Base-by-base conservation (phyloP, 2,888 invertebrate species). In the Ommatoiulus sabulosus region DNA sequence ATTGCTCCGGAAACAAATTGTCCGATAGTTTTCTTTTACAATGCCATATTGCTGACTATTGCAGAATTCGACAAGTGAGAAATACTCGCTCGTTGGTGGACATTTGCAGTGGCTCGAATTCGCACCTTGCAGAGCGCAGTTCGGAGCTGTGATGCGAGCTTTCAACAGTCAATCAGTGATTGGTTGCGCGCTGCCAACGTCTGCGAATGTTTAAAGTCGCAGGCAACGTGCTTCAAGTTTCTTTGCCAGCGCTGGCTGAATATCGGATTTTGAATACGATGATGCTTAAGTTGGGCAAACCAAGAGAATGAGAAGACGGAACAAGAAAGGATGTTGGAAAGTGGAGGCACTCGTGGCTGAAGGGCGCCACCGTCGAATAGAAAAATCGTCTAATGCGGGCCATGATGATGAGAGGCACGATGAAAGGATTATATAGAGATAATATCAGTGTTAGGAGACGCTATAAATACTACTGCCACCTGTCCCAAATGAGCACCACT, bases 381-480 rank as follows among this genome's bases (percentile, higher is more conserved):
- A 80, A 35, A 35, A 80, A 80, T 15, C 80, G 12, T 80, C 35
- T 35, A 35, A 72, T 72, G 72, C 3, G 10, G 72, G 24, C 72
- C 10, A 24, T 63, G 20, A 63, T 72, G 72, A 63, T 72, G 72
- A 20, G 63, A 72, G 72, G 72, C 24, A 72, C 35, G 35, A 80
- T 80, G 80, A 80, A 80, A 80, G 35, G 80, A 80, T 80, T 80
- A 80, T 35, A 35, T 35, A 12, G 24, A 80, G 80, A 80, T 80
- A 35, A 80, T 80, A 80, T 10, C 80, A 80, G 4, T 2, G 80
- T 12, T 80, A 80, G 15, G 80, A 80, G 80, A 35, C 35, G 35
- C 80, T 80, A 80, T 80, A 80, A 80, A 80, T 80, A 80, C 80
- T 35, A 35, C 80, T 80, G 80, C 80, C 80, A 80, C 80, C 80